A percentile compares a stretch with the other conserved stretches of the same genome.
phyloP scores from a whole-genome alignment of 2,113 vertebrate species.

The Quiscalus mexicanus region DNA sequence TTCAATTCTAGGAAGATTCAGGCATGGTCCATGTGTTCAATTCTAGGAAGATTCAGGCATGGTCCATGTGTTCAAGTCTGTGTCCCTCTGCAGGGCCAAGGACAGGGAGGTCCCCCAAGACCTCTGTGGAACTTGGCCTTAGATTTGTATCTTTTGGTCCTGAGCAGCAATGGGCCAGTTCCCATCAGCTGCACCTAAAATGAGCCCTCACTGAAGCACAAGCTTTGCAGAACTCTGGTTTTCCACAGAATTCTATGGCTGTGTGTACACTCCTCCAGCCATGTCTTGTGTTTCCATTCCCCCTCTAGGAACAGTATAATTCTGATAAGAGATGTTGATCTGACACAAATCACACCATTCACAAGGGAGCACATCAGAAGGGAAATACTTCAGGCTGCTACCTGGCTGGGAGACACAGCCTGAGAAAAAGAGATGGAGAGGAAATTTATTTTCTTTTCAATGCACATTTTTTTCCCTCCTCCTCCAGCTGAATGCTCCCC shows the following conservation, averaged over 20 bases:
- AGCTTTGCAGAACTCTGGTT: neutral
- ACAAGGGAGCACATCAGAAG: conserved; percentile 5
- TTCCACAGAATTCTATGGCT: neutral
- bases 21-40: no score
- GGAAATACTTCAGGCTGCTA: conserved; percentile 21
- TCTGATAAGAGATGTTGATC: neutral
- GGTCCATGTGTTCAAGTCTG: neutral
- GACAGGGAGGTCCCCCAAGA: neutral
- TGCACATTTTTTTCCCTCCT: neutral
- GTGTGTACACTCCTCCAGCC: neutral
- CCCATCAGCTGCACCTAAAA: neutral
- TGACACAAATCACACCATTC: conserved; percentile 14
- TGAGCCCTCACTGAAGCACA: accelerated
- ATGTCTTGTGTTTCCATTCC: neutral
- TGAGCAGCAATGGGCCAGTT: neutral
- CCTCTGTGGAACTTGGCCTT: neutral
- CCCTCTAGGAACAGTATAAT: neutral
- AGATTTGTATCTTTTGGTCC: neutral
- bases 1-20: neutral
- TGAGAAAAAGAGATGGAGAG: neutral
- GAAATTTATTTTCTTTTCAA: neutral
- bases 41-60: no score
- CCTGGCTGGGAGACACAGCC: neutral
- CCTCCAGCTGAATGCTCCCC: neutral
- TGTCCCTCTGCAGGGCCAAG: neutral